Evolutionary conservation across 2,888 invertebrate species (phyloP), one percentile per base, ranked within the genome.

Genomic region (Arrhopalites spinosus): DNA sequence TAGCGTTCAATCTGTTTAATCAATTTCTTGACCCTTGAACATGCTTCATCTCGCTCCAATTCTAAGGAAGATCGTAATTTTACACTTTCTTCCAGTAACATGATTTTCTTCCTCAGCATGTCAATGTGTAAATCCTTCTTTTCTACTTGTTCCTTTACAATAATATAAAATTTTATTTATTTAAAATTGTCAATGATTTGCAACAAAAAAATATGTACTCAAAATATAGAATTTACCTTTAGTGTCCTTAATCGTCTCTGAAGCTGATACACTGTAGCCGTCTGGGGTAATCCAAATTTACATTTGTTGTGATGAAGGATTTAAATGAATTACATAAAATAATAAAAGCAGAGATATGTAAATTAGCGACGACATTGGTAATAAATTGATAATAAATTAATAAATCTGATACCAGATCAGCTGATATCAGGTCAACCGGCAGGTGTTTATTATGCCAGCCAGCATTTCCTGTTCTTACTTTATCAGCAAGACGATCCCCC

Each of bases 141-240:
- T 84, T 96, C 95, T 43, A 96, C 88, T 85, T 97, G 96, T 85
- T 96, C 96, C 69, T 95, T n/a, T n/a, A n/a, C n/a, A n/a, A n/a
- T n/a, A n/a, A n/a, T n/a, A n/a, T n/a, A n/a, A n/a, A n/a, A n/a
- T n/a, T n/a, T n/a, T n/a, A n/a, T n/a, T n/a, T n/a, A n/a, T n/a
- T n/a, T n/a, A n/a, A n/a, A n/a, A n/a, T n/a, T n/a, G n/a, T n/a
- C n/a, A n/a, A n/a, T n/a, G n/a, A n/a, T n/a, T n/a, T n/a, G n/a
- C n/a, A n/a, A n/a, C n/a, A n/a, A n/a, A n/a, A n/a, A n/a, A n/a
- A n/a, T n/a, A n/a, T n/a, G n/a, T n/a, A n/a, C n/a, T n/a, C n/a
- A n/a, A n/a, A n/a, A n/a, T n/a, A n/a, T n/a, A n/a, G n/a, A n/a
- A n/a, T n/a, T n/a, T n/a, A n/a, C n/a, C n/a, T n/a, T 89, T 17